Conservation (phyloP, 2,888 invertebrate genomes). For the Plemyria rubiginata region DNA sequence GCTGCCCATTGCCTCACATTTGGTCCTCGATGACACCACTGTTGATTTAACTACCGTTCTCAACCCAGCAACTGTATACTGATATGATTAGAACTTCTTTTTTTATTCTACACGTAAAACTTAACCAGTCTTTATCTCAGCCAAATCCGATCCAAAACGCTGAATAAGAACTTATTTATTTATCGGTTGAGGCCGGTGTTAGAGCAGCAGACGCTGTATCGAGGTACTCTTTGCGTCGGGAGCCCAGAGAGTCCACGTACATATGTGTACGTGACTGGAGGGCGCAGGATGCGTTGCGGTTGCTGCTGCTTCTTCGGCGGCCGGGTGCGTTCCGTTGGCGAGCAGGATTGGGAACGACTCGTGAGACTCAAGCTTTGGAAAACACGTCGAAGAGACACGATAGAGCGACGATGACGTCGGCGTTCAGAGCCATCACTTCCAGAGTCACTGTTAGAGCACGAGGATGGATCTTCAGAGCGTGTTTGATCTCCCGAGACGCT, state of each 20-base stretch:
- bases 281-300: slow-evolving; percentile 90
- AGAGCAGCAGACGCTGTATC: slow-evolving; percentile 72
- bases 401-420: slow-evolving; percentile 79
- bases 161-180: slow-evolving; percentile 39
- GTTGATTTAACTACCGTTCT: slow-evolving; percentile 53
- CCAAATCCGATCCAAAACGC: slow-evolving; percentile 49
- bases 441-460: slow-evolving; percentile 86
- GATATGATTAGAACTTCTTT: slow-evolving; percentile 74
- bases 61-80: slow-evolving; percentile 64
- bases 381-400: slow-evolving; percentile 88
- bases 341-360: slow-evolving; percentile 87
- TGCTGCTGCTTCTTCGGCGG: slow-evolving; percentile 85
- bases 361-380: slow-evolving; percentile 88
- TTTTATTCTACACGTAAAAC: slow-evolving; percentile 65
- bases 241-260: slow-evolving; percentile 92
- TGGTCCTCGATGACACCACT: slow-evolving; percentile 72
- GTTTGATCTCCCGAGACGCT: slow-evolving; percentile 70
- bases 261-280: slow-evolving; percentile 92
- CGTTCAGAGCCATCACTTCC: slow-evolving; percentile 86
- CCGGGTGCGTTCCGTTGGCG: slow-evolving; percentile 76
- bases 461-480: slow-evolving; percentile 74
- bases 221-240: slow-evolving; percentile 92
- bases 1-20: slow-evolving; percentile 51
- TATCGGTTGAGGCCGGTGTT: slow-evolving; percentile 74
- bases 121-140: slow-evolving; percentile 78